Conservation (phyloP, 1,140 invertebrate genomes). For the Sminthurinus signatus region DNA sequence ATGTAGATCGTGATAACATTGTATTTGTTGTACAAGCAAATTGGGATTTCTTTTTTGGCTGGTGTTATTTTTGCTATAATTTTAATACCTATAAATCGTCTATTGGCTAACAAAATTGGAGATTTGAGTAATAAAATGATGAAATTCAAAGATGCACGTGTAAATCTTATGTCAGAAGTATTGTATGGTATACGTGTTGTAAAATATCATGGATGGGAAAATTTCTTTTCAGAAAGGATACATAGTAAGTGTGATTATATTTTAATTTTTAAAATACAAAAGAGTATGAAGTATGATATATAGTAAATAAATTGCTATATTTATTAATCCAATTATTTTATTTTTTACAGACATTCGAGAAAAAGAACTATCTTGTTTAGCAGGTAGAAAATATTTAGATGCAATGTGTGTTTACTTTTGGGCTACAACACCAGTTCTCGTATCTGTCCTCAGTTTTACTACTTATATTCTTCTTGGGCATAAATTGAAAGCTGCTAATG, state of each 20-base stretch:
- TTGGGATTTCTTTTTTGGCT: conserved; percentile 83
- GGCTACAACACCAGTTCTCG: conserved; percentile 96
- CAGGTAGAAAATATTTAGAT: conserved; percentile 89
- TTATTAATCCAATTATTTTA: conserved; percentile 1
- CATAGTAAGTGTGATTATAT: conserved; percentile 43
- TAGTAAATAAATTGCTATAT: neutral
- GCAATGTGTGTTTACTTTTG: conserved; percentile 98
- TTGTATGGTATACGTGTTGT: conserved; percentile 79
- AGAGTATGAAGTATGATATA: neutral
- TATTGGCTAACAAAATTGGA: conserved; percentile 78
- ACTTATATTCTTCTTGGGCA: conserved; percentile 81
- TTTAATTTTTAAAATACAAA: neutral
- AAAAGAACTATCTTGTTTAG: conserved; percentile 67
- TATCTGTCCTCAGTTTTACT: conserved; percentile 84
- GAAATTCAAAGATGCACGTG: conserved; percentile 81
- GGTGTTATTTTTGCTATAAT: conserved; percentile 79
- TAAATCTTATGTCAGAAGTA: conserved; percentile 82
- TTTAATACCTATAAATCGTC: conserved; percentile 90
- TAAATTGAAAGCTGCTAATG: conserved; percentile 73
- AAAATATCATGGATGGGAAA: conserved; percentile 91
- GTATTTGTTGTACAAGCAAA: conserved; percentile 75
- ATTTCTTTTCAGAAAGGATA: conserved; percentile 68
- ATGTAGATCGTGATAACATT: no score
- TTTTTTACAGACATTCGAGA: conserved; percentile 54
- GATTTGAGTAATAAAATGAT: conserved; percentile 79